Evolutionary conservation across 2,113 vertebrate genomes (phyloP), one percentile per base, ranked within the genome.

Genomic region (Engraulis encrasicolus): DNA sequence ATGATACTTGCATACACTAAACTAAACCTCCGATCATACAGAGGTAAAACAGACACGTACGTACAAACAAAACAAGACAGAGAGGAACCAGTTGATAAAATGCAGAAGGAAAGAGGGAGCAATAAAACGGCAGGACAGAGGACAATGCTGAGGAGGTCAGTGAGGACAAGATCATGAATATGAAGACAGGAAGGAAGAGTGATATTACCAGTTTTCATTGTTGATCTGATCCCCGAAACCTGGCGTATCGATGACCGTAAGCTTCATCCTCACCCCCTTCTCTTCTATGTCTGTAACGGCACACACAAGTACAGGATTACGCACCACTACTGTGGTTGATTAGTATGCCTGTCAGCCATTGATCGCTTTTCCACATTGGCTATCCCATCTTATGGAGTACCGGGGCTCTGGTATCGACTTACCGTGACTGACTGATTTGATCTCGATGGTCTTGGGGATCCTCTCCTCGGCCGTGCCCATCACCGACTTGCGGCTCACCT

Each of bases 211-310:
- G 93, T 99, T 99, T 93, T 99, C 97, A 0, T 99, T 99, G 95
- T 99, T 99, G 92, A 99, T 99, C 92, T 99, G 98, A 90, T 99
- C 98, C 85, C 98, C 98, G 78, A 99, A 99, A 27, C 98, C 98
- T 0, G 98, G 98, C 0, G 98, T 99, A 93, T 99, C 98, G 0
- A 99, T 99, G 85, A 99, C 98, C 0, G 98, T 99, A 91, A 99
- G 94, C 91, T 99, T 99, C 98, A 99, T 99, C 81, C 96, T 97
- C 80, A 99, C 98, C 0, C 98, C 98, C 78, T 99, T 99, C 93
- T 99, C 98, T 88, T 99, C 98, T 0, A 99, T 97, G 82, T 99
- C 98, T 99, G 93, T 12, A 91, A 38, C 80, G 7, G 89, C 27
- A 15, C 23, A 66, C 2, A 74, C 1, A 66, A 34, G 31, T 27